These are phyloP conservation scores for Psammodynastes pulverulentus DNA, from an alignment of 2,113 vertebrate species.

Conservation along the genomic window DNA sequence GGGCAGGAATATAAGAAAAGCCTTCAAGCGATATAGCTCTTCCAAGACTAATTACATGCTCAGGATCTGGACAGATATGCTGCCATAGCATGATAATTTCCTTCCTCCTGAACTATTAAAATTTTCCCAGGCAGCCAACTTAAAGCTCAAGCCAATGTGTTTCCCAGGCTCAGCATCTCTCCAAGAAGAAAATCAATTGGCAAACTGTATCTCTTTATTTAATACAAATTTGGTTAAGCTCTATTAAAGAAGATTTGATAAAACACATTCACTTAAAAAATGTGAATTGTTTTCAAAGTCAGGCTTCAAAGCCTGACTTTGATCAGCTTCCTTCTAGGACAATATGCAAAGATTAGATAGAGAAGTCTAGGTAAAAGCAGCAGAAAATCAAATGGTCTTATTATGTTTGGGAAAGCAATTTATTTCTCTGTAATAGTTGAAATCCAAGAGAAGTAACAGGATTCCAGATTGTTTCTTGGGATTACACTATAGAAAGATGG, in stretches of 20 bases:
- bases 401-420: slow-evolving; percentile 15
- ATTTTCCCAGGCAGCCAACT: background rate
- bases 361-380: background rate
- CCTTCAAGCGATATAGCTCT: background rate
- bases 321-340: background rate
- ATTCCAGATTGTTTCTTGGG: background rate
- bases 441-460: background rate
- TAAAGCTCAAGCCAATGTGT: background rate
- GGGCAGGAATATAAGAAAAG: background rate
- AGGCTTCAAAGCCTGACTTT: background rate
- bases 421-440: background rate
- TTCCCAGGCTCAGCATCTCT: background rate
- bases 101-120: background rate
- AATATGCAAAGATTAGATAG: slow-evolving; percentile 13
- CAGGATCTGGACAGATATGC: background rate
- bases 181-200: background rate
- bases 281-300: background rate
- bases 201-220: background rate
- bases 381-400: slow-evolving; percentile 2
- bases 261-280: background rate
- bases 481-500: background rate
- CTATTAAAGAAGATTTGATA: background rate
- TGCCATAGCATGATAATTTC: background rate
- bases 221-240: slow-evolving; percentile 10
- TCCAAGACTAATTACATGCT: slow-evolving; percentile 7